phyloP scores from a whole-genome alignment of 2,888 invertebrate genomes.

The Tetrapedia diversipes region DNA sequence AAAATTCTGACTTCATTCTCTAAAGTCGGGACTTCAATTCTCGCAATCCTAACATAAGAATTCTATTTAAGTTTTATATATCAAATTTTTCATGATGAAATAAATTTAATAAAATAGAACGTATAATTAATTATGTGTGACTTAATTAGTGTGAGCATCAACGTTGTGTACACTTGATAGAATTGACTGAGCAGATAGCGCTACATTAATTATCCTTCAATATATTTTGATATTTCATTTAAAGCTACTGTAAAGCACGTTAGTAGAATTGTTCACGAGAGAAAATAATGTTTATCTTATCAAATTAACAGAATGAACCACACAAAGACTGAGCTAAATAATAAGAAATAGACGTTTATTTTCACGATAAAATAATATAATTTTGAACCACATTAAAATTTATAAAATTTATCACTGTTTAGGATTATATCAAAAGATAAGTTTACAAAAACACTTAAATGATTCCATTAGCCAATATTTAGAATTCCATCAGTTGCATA shows the following conservation, averaged over 20 bases:
- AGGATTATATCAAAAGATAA: neutral
- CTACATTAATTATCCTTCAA: conserved; percentile 48
- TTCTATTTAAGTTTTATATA: neutral
- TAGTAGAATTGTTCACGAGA: conserved; percentile 42
- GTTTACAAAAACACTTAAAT: conserved; percentile 34
- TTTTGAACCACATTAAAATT: conserved; percentile 8
- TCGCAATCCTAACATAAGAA: conserved; percentile 22
- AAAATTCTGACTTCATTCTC: conserved; percentile 49
- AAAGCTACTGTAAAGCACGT: conserved; percentile 68
- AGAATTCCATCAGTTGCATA: conserved; percentile 41
- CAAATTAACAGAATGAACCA: conserved; percentile 10
- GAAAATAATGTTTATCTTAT: conserved; percentile 27
- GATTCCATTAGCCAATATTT: conserved; percentile 42
- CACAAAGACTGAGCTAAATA: conserved; percentile 51
- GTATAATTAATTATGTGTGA: neutral
- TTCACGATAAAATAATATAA: neutral
- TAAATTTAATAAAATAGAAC: conserved; percentile 6
- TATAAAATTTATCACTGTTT: conserved; percentile 8
- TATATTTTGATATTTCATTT: conserved; percentile 57
- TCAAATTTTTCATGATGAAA: neutral
- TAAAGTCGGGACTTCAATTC: conserved; percentile 30
- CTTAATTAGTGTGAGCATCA: conserved; percentile 25
- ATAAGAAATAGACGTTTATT: conserved; percentile 8
- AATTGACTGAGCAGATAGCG: conserved; percentile 66
- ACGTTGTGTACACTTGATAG: conserved; percentile 34